Evolutionary conservation across 1,140 invertebrate genomes (phyloP), one percentile per base, ranked within the genome.

Genomic region (Aleiodes sp.): DNA sequence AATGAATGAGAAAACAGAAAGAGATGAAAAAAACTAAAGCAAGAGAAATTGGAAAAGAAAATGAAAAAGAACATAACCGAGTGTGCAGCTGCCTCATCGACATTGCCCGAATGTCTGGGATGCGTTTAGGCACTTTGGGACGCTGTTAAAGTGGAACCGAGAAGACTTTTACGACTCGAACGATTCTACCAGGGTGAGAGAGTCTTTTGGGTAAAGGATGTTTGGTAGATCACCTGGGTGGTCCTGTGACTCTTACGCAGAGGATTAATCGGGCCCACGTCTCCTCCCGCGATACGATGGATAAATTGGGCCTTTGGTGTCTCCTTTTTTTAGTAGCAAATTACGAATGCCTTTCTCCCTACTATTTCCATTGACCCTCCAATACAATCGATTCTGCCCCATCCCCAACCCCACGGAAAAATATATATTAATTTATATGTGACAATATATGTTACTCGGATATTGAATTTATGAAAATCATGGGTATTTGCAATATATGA

Each of bases 201-300:
- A 79, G 74, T 67, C n/a, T 52, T 21, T 52, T 24, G 6, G 46
- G 46, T 73, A 78, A 82, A 79, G 79, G 82, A 80, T 83, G 82
- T 85, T 80, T 52, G 80, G 83, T 74, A 77, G n/a, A n/a, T 80
- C 78, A 78, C 79, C 70, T 85, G 84, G 84, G 84, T 86, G 84
- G 84, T 85, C 84, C 39, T 72, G 75, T 76, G 79, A 78, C 72
- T 80, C 78, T 77, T 68, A 41, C 65, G 52, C 35, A 41, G 26
- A 82, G 83, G 82, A 85, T 85, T 85, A 85, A 86, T 85, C 82
- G 83, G 75, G 76, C 60, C 72, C 70, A 35, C 65, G 33, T 37
- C 61, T 14, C 37, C 19, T 12, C 19, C 21, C 19, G 57, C 19
- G 31, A 31, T 35, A 28, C 57, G 57, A 52, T 33, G 26, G 35